These are phyloP conservation scores for Geothlypis trichas DNA, from an alignment of 2,113 vertebrate genomes.

Conservation along the genomic window DNA sequence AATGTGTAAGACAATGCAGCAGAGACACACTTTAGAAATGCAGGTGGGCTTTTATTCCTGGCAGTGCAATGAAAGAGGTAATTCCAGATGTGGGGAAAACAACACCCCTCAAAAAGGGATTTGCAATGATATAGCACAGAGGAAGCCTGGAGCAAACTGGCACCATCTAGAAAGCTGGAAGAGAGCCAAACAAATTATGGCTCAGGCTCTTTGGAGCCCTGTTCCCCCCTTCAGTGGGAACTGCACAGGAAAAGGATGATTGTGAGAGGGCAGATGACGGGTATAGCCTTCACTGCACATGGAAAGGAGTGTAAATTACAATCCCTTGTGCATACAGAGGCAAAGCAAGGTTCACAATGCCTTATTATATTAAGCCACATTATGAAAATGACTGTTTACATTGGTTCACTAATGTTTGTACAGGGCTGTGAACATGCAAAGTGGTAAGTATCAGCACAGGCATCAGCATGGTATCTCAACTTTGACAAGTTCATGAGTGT, in stretches of 20 bases:
- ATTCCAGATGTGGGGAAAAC: neutral
- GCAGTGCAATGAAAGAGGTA: neutral
- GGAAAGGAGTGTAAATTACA: slow-evolving; percentile 3
- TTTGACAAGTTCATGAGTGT: neutral
- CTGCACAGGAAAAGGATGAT: neutral
- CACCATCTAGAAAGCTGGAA: neutral
- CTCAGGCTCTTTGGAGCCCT: neutral
- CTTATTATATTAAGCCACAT: neutral
- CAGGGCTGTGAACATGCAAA: neutral
- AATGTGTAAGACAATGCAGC: neutral
- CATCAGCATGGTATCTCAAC: neutral
- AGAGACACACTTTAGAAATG: neutral
- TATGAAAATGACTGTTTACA: slow-evolving; percentile 37
- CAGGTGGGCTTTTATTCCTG: neutral
- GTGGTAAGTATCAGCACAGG: neutral
- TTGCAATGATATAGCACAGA: neutral
- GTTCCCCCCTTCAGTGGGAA: neutral
- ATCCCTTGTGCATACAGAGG: neutral
- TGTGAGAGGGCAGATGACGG: neutral
- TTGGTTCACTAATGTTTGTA: neutral
- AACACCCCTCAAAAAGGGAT: neutral
- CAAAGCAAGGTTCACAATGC: neutral
- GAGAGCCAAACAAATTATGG: neutral
- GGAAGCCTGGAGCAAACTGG: neutral
- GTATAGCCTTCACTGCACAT: neutral